phyloP scores from a whole-genome alignment of 2,113 vertebrate genomes.

The Daboia siamensis region DNA sequence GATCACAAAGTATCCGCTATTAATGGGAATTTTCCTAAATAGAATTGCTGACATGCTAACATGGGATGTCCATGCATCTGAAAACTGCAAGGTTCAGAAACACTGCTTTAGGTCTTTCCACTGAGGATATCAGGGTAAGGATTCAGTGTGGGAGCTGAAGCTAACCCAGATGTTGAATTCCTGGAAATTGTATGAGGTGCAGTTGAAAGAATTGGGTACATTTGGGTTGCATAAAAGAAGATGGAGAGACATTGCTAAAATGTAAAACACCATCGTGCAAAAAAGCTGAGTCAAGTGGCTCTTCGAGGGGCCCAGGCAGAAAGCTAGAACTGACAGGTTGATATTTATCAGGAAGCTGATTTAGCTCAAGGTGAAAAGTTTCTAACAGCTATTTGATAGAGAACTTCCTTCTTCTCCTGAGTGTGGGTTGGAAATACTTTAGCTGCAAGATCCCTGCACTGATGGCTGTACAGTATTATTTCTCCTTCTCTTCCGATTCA shows the following conservation, averaged over 20 bases:
- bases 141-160: not conserved
- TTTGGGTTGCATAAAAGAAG: not conserved
- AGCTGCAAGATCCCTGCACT: not conserved
- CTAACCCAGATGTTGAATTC: not conserved
- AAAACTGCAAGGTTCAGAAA: not conserved
- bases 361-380: not conserved
- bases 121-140: not conserved
- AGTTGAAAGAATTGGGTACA: not conserved
- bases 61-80: not conserved
- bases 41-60: not conserved
- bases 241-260: too few species aligned
- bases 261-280: not conserved
- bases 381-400: not conserved
- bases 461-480: not conserved
- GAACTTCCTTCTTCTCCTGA: not conserved
- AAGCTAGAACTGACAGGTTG: not conserved
- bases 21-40: not conserved
- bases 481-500: not conserved
- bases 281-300: not conserved
- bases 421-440: too few species aligned
- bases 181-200: not conserved
- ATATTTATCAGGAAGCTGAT: not conserved
- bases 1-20: not conserved
- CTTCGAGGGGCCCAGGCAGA: not conserved
- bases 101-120: conserved; percentile 8